These are phyloP conservation scores for Drosophila kikkawai DNA, from an alignment of 1,140 invertebrate species.

Conservation along the genomic window DNA sequence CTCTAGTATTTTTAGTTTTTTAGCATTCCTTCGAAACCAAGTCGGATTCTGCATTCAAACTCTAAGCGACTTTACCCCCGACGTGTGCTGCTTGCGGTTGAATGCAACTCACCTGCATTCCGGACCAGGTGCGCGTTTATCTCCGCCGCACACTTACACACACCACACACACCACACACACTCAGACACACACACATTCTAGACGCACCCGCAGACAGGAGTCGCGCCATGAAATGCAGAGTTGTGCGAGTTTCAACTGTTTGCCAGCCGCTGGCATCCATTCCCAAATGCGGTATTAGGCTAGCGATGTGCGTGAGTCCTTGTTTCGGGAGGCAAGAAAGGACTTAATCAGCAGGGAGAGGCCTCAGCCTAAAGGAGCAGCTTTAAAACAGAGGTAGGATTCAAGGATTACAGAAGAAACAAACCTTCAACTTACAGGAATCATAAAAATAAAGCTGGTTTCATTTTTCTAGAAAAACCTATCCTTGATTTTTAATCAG, in stretches of 20 bases:
- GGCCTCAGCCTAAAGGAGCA: no score
- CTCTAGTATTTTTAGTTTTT: background rate
- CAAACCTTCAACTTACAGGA: background rate
- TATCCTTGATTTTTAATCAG: background rate
- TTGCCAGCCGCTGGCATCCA: slow-evolving; percentile 47
- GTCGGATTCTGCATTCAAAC: slow-evolving; percentile 14
- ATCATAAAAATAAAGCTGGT: background rate
- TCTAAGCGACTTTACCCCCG: slow-evolving; percentile 48
- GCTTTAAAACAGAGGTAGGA: background rate
- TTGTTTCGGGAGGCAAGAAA: background rate
- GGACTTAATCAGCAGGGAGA: slow-evolving; percentile 1
- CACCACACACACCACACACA: slow-evolving; percentile 10
- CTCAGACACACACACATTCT: slow-evolving; percentile 1
- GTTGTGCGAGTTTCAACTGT: slow-evolving; percentile 38
- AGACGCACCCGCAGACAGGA: slow-evolving; percentile 20
- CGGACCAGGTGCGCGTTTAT: slow-evolving; percentile 44
- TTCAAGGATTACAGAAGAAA: no score
- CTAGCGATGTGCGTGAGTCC: slow-evolving; percentile 31
- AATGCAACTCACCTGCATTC: slow-evolving; percentile 54
- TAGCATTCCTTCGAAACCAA: background rate
- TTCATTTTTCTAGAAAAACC: background rate
- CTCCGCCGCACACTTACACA: slow-evolving; percentile 38
- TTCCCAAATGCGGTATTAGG: slow-evolving; percentile 27
- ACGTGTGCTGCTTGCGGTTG: slow-evolving; percentile 62
- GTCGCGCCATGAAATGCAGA: slow-evolving; percentile 41